Percentiles rank a stretch among this genome's conserved stretches.
These are phyloP conservation scores for Porites divaricata DNA, from an alignment of 92 coral and sea anemone genomes.

Conservation along the genomic window DNA sequence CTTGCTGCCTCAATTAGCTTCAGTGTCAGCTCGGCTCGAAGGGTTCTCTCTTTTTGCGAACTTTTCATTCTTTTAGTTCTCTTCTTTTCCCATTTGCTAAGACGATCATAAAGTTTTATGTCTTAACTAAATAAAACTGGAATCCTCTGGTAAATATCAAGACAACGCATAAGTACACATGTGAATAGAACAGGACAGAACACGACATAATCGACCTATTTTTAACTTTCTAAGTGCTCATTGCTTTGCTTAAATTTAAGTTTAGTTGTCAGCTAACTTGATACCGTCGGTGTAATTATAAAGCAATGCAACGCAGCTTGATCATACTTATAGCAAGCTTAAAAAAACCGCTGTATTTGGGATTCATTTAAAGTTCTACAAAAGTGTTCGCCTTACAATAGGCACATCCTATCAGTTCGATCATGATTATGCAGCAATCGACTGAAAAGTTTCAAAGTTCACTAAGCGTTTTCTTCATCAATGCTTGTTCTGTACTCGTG, in stretches of 20 bases:
- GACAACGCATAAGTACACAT: not conserved
- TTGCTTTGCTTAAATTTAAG: not conserved
- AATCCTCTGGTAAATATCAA: not conserved
- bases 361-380: not conserved
- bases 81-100: no score
- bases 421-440: not conserved
- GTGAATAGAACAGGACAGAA: not conserved
- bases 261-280: not conserved
- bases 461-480: slow-evolving; percentile 12
- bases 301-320: not conserved
- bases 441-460: not conserved
- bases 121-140: not conserved
- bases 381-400: not conserved
- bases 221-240: not conserved
- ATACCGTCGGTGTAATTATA: not conserved
- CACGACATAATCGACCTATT: not conserved
- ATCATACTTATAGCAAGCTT: not conserved
- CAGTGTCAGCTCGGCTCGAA: no score
- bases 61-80: no score
- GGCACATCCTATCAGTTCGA: not conserved
- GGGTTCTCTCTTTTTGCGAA: no score
- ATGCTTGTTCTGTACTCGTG: slow-evolving; percentile 77
- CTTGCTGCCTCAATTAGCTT: not conserved
- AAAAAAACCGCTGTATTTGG: not conserved
- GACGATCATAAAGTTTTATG: no score